phyloP scores from a whole-genome alignment of 2,113 vertebrate species.

The Muntiacus muntjak region DNA sequence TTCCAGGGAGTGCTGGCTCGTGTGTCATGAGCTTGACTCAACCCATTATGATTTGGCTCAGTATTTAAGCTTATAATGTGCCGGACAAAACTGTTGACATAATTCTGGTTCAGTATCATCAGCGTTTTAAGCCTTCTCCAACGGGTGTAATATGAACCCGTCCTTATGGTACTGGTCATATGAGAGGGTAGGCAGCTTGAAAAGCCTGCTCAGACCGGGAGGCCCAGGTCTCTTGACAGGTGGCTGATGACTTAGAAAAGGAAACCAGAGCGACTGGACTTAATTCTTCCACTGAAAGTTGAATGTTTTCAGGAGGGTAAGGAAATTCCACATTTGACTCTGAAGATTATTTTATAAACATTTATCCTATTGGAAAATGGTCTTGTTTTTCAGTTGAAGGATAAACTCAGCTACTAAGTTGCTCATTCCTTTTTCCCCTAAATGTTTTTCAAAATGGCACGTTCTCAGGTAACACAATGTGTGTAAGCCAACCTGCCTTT shows the following conservation, averaged over 20 bases:
- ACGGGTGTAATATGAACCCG: neutral
- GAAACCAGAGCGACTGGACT: neutral
- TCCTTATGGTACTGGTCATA: neutral
- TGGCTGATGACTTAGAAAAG: slow-evolving; percentile 12
- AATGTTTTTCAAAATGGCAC: neutral
- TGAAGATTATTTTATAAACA: neutral
- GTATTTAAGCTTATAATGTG: neutral
- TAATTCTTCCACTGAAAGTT: neutral
- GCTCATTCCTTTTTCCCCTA: neutral
- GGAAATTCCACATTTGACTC: neutral
- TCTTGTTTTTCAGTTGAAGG: neutral
- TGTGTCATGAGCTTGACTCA: neutral
- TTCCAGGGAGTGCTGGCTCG: neutral
- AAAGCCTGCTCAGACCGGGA: neutral
- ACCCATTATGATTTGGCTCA: neutral
- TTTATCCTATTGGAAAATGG: neutral
- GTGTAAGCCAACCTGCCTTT: neutral
- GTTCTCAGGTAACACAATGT: neutral
- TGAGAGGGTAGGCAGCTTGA: neutral
- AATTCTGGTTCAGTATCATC: neutral
- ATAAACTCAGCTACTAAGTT: neutral
- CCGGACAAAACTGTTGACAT: neutral
- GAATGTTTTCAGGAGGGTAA: neutral
- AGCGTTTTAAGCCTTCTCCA: neutral
- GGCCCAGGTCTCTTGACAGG: slow-evolving; percentile 1